Base-by-base conservation (phyloP, 1,140 invertebrate genomes). In the Melipona quadrifasciata region DNA sequence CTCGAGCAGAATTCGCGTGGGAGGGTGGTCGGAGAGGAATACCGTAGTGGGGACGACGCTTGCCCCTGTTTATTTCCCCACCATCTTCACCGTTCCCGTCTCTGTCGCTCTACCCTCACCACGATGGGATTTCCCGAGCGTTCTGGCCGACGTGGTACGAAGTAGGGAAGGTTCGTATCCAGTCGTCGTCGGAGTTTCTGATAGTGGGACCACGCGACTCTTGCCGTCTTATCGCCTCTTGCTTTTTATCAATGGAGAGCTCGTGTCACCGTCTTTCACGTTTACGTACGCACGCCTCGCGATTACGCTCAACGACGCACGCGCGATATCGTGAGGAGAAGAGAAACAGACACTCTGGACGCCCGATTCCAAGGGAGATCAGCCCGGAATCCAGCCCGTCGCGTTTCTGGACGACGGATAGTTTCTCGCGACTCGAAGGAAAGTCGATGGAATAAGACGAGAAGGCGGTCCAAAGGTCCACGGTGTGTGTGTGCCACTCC, bases 111-210 rank as follows among this genome's bases (percentile, higher is more conserved):
- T 89, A 57, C 87, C 84, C 84, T 86, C 86, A 80, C 80, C 88
- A 80, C 76, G 47, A 27, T 14, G 31, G 58, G 34, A 19, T 51
- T 31, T 21, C 82, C 53, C 53, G 47, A 34, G 67, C 14, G 67
- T 14, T 34, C 39, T 47, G 39, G 39, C 5, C 4, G 39, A 39
- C 39, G 76, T 67, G 58, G 31, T 17, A 17, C n/a, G 76, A 86
- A 64, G 84, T 89, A 77, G 80, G 80, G 58, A 84, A 78, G 47
- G 21, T 39, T 70, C 86, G 80, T 79, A 81, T 86, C 88, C 90
- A 91, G 90, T 91, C 90, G 90, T 86, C 90, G 86, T 86, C 88
- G 85, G 90, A 84, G 86, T 90, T 84, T 78, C 90, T 86, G 83
- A 89, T 90, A 89, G 87, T 70, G 77, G 81, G 39, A 73, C 82